These are phyloP conservation scores for Archocentrus centrarchus DNA, from an alignment of 2,113 vertebrate species.

Conservation along the genomic window DNA sequence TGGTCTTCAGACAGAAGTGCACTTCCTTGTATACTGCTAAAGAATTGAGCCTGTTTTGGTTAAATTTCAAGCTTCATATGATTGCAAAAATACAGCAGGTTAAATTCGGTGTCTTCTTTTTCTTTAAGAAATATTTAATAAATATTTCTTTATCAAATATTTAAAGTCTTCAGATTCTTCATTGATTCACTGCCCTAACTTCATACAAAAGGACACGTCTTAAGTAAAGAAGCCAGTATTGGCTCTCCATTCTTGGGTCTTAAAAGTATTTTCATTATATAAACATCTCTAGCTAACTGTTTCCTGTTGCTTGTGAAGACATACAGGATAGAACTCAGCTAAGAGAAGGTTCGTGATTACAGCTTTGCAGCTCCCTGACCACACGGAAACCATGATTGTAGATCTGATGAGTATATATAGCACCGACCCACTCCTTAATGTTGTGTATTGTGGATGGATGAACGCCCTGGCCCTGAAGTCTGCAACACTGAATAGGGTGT, in stretches of 20 bases:
- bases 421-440: constrained; percentile 65
- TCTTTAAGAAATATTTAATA: not conserved
- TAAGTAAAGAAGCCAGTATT: not conserved
- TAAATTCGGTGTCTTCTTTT: rapidly evolving
- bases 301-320: constrained; percentile 51
- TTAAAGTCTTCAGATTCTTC: constrained; percentile 7
- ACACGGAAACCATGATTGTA: constrained; percentile 80
- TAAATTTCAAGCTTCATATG: not conserved
- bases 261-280: constrained; percentile 44
- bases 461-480: constrained; percentile 51
- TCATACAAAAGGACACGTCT: not conserved
- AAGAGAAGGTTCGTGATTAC: constrained; percentile 64
- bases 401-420: constrained; percentile 79
- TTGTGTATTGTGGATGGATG: constrained; percentile 55
- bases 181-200: not conserved
- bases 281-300: constrained; percentile 50
- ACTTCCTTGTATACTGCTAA: not conserved
- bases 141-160: not conserved
- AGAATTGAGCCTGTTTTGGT: not conserved
- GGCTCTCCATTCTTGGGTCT: not conserved
- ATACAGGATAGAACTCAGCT: constrained; percentile 39
- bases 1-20: rapidly evolving
- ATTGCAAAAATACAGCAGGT: not conserved
- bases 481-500: constrained; percentile 43
- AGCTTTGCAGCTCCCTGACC: constrained; percentile 70